Evolutionary conservation across 35 echinoderm and acorn worm species (phyloP), one percentile per base, ranked within the genome.

Genomic region (Ophiothrix spiculata): DNA sequence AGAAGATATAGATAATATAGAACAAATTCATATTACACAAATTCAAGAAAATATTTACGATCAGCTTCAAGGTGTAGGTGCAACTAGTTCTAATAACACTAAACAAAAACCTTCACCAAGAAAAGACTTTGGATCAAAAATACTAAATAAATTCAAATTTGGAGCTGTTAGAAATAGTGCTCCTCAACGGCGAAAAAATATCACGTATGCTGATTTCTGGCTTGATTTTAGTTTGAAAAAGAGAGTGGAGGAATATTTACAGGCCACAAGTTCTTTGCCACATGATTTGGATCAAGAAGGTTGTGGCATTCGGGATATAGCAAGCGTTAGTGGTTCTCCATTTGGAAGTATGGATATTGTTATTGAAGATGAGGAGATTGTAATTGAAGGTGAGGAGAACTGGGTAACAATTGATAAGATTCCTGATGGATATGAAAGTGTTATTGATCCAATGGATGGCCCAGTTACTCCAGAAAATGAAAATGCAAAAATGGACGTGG

Each of bases 161-260:
- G 60, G 60, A 4, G 1, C 60, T 25, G 25, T 15, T 4, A n/a
- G 29, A 69, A 15, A 4, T 6, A 69, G 10, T 12, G 60, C 17
- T 12, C 29, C 60, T 25, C 8, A 15, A 25, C 4, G 60, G 3
- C 60, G 60, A 2, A 69, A 69, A 25, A 69, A 69, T 69, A 28
- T 69, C 29, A 69, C 60, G 17, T 69, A 69, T 69, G 60, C 60
- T 69, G 60, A 69, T 69, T 69, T 69, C 29, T 69, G 60, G 60
- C 10, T 69, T 12, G 60, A 69, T n/a, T 69, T 69, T 69, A 69
- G 60, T 69, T 69, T 69, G 8, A 69, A 69, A n/a, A 10, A 69
- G 29, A 69, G 29, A 69, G 25, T 69, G 4, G 60, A 69, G 23
- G 60, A 69, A 2, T 69, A 69, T 25, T 69, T 69, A n/a, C 17